Evolutionary conservation across 2,113 vertebrate species (phyloP), one percentile per base, ranked within the genome.

Genomic region (Trogon melanurus): DNA sequence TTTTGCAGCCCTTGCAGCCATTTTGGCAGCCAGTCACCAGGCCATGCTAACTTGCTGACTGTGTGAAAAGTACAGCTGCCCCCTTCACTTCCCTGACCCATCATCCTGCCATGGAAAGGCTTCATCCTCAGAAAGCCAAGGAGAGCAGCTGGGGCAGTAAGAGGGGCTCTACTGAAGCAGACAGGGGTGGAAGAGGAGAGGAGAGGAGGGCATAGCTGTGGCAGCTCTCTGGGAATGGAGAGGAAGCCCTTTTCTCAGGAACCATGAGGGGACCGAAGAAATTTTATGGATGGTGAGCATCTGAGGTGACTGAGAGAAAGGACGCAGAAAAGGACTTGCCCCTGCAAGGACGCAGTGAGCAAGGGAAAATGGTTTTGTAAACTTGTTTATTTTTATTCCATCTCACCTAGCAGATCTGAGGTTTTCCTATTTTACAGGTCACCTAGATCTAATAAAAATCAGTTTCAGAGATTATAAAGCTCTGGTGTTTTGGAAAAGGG

Each of bases 391-490:
- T 95, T 95, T 93, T 80, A 75, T 87, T 79, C n/a, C 15, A n/a
- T 65, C 87, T 91, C 79, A 94, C n/a, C 89, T 29, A 91, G 93
- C 91, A 95, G 73, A 89, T 81, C 65, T 75, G 76, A 75, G 34
- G 20, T 84, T 72, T 75, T 93, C 61, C 21, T 65, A 82, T 91
- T 89, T 93, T 57, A 75, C 45, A 89, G 86, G 94, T 96, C 93
- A 94, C 30, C 21, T 45, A 75, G 45, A 65, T 85, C n/a, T 92
- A 93, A 95, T 91, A 96, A 91, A 95, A 93, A 65, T 61, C 53
- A 71, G 29, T 67, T 92, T 85, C 80, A 69, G 71, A 87, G 88
- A 72, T 86, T 53, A 81, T 84, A 92, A 92, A 89, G 69, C 57
- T 36, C 85, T 75, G 73, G 69, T 69, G 70, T 41, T 95, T 75